Evolutionary conservation across 2,888 invertebrate genomes (phyloP).

Genomic region (Drosophila robusta): DNA sequence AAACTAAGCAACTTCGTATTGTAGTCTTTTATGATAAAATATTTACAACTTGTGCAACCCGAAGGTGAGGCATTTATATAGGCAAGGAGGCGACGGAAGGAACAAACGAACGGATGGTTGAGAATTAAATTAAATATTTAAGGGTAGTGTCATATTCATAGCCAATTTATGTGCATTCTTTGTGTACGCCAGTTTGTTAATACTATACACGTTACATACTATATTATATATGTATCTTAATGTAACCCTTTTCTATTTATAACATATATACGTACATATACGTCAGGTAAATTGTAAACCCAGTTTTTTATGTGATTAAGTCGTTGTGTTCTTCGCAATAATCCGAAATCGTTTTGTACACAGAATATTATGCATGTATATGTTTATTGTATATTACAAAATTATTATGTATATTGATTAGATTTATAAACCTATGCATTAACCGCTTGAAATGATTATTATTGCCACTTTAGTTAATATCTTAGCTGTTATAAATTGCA

Average conservation of each 20-base stretch:
- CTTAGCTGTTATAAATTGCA: constrained; percentile 61
- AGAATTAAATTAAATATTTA: constrained; percentile 42
- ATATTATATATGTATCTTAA: constrained; percentile 26
- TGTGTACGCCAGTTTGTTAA: constrained; percentile 56
- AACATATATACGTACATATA: constrained; percentile 20
- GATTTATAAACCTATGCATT: constrained; percentile 35
- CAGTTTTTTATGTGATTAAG: constrained; percentile 59
- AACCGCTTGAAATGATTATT: constrained; percentile 45
- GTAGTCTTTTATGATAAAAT: constrained; percentile 49
- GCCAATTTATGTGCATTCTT: constrained; percentile 61
- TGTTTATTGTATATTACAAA: constrained; percentile 24
- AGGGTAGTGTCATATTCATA: constrained; percentile 64
- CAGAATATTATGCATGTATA: constrained; percentile 39
- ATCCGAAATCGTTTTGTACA: constrained; percentile 45
- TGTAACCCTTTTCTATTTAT: constrained; percentile 29
- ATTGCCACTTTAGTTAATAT: constrained; percentile 59
- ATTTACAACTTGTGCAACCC: constrained; percentile 49
- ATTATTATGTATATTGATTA: constrained; percentile 52
- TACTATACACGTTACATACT: constrained; percentile 42
- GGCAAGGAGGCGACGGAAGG: constrained; percentile 5
- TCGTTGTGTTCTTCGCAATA: constrained; percentile 48
- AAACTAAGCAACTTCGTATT: constrained; percentile 54
- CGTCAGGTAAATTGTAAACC: constrained; percentile 33
- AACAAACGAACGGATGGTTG: constrained; percentile 7
- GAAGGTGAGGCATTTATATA: constrained; percentile 43